phyloP scores from a whole-genome alignment of 2,113 vertebrate genomes.

The Solea senegalensis region DNA sequence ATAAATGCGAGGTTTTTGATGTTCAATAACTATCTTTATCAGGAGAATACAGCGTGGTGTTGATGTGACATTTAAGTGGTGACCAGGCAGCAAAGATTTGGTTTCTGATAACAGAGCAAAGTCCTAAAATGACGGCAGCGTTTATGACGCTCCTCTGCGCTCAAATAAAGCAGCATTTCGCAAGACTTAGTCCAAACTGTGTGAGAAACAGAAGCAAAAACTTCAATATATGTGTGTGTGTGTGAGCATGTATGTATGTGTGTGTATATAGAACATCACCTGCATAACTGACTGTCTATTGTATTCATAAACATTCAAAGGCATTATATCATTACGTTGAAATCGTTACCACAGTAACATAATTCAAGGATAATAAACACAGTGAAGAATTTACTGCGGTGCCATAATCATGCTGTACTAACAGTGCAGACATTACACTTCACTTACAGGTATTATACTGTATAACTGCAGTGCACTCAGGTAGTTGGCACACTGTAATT shows the following conservation, averaged over 20 bases:
- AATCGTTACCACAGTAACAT: background rate
- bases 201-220: too few relatives aligned
- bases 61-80: background rate
- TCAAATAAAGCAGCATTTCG: conserved; percentile 5
- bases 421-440: conserved; percentile 12
- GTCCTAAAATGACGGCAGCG: background rate
- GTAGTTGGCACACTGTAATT: too few relatives aligned
- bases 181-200: background rate
- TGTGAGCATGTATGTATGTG: background rate
- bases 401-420: conserved; percentile 13
- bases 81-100: background rate
- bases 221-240: too few relatives aligned
- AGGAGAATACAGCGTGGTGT: background rate
- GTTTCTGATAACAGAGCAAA: conserved; percentile 7
- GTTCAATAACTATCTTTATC: background rate
- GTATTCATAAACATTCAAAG: background rate
- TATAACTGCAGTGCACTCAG: background rate
- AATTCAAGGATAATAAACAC: conserved; percentile 20
- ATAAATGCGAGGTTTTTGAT: background rate
- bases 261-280: background rate
- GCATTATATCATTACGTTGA: conserved; percentile 6
- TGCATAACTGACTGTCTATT: conserved; percentile 11
- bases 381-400: conserved; percentile 11
- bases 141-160: conserved; percentile 2
- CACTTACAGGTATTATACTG: conserved; percentile 10